Evolutionary conservation across 2,113 vertebrate species (phyloP).

Genomic region (Meriones unguiculatus): DNA sequence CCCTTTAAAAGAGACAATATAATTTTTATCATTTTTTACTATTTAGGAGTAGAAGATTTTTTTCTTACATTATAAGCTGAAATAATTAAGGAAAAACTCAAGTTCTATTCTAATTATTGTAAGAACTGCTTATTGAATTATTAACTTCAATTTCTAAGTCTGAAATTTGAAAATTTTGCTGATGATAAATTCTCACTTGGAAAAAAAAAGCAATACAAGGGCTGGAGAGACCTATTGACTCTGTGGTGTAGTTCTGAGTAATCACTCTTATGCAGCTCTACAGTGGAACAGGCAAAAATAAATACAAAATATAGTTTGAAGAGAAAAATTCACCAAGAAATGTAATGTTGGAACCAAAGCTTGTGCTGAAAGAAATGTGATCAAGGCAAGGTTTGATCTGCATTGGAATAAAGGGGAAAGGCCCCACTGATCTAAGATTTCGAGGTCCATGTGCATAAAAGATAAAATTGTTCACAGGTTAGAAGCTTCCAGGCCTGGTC

Average conservation of each 20-base stretch:
- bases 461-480: too few relatives aligned
- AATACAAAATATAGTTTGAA: not conserved
- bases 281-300: not conserved
- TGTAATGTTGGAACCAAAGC: not conserved
- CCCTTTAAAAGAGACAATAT: not conserved
- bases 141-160: slow-evolving; percentile 19
- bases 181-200: slow-evolving; percentile 27
- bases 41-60: slow-evolving; percentile 33
- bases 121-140: not conserved
- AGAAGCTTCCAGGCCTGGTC: too few relatives aligned
- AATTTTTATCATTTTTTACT: slow-evolving; percentile 26
- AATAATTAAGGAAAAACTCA: not conserved
- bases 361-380: not conserved
- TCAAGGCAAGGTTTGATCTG: not conserved
- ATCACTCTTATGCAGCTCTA: not conserved
- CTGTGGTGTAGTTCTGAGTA: not conserved
- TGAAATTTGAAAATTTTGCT: slow-evolving; percentile 26
- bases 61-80: slow-evolving; percentile 7
- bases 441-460: too few relatives aligned
- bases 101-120: not conserved
- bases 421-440: not conserved
- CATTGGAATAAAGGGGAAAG: not conserved
- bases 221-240: not conserved
- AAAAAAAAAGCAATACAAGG: not conserved
- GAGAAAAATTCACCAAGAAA: not conserved